phyloP scores from a whole-genome alignment of 2,797 vertebrate species.

The Parambassis ranga region DNA sequence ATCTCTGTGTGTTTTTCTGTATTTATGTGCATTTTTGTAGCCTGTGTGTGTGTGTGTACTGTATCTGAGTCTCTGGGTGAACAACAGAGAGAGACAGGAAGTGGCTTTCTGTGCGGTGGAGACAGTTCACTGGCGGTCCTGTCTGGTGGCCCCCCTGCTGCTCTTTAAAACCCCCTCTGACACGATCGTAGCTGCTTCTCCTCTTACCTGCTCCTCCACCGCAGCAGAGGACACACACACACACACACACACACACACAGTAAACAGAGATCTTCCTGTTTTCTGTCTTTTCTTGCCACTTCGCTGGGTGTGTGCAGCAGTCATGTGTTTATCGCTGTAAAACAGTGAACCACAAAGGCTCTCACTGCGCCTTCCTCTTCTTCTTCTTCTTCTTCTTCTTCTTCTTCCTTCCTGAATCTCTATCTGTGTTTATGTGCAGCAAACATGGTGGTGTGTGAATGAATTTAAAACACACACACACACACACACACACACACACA shows the following conservation, averaged over 20 bases:
- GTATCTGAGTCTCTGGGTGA: conserved; percentile 41
- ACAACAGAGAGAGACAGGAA: conserved; percentile 84
- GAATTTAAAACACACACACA: neutral
- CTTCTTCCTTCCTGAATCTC: conserved; percentile 1
- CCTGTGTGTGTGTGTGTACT: conserved; percentile 72
- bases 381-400: neutral
- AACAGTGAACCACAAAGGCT: too few relatives aligned
- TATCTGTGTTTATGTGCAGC: neutral
- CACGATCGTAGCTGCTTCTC: conserved; percentile 5
- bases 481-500: neutral
- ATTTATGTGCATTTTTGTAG: conserved; percentile 63
- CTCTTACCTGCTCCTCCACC: neutral
- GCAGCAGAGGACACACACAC: too few relatives aligned
- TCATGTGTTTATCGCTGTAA: conserved; percentile 32
- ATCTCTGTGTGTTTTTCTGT: conserved; percentile 69
- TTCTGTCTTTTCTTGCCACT: conserved; percentile 5
- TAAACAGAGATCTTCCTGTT: conserved; percentile 60
- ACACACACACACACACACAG: too few relatives aligned
- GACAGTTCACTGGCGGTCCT: conserved; percentile 81
- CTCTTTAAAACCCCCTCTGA: conserved; percentile 63
- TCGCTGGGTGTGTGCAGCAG: conserved; percentile 20
- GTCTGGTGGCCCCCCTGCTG: conserved; percentile 77
- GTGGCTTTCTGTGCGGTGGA: conserved; percentile 77
- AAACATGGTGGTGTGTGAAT: too few relatives aligned
- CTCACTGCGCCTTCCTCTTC: conserved; percentile 5